Evolutionary conservation across 2,888 invertebrate species (phyloP).

Genomic region (Buathra laborator): DNA sequence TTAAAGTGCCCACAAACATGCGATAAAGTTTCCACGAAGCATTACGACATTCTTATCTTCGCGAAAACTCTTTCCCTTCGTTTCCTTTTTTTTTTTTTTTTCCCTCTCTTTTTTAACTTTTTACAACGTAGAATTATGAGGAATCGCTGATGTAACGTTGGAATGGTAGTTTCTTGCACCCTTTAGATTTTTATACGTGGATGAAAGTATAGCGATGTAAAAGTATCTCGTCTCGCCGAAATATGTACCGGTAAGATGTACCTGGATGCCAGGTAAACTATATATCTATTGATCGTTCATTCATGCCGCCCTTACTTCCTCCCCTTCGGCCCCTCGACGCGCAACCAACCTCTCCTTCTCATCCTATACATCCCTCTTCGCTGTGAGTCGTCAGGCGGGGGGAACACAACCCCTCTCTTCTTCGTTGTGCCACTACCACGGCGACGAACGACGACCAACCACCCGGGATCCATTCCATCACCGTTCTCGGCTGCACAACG

Average conservation of each 20-base stretch:
- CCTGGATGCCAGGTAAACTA: slow-evolving; percentile 74
- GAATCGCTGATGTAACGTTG: slow-evolving; percentile 19
- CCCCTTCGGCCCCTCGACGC: slow-evolving; percentile 65
- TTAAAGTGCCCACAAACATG: slow-evolving; percentile 2
- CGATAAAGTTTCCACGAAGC: not conserved
- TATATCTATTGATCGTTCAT: slow-evolving; percentile 85
- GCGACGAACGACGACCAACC: slow-evolving; percentile 37
- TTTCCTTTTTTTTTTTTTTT: not conserved
- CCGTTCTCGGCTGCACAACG: slow-evolving; percentile 55
- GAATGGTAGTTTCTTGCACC: slow-evolving; percentile 13
- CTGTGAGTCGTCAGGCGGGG: slow-evolving; percentile 36
- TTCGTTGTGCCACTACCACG: slow-evolving; percentile 40
- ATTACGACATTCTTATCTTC: not conserved
- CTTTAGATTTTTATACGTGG: slow-evolving; percentile 2
- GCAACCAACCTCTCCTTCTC: slow-evolving; percentile 69
- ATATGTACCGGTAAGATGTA: slow-evolving; percentile 61
- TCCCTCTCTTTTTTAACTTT: not conserved
- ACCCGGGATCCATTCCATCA: slow-evolving; percentile 64
- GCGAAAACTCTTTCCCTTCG: not conserved
- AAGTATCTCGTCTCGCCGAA: slow-evolving; percentile 48
- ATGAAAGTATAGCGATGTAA: not conserved
- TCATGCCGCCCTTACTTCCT: slow-evolving; percentile 80
- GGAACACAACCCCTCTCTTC: slow-evolving; percentile 57
- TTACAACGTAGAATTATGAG: slow-evolving; percentile 19
- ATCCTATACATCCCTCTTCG: no score